Conservation (phyloP, 2,888 invertebrate genomes). For the Cheilosia soror region DNA sequence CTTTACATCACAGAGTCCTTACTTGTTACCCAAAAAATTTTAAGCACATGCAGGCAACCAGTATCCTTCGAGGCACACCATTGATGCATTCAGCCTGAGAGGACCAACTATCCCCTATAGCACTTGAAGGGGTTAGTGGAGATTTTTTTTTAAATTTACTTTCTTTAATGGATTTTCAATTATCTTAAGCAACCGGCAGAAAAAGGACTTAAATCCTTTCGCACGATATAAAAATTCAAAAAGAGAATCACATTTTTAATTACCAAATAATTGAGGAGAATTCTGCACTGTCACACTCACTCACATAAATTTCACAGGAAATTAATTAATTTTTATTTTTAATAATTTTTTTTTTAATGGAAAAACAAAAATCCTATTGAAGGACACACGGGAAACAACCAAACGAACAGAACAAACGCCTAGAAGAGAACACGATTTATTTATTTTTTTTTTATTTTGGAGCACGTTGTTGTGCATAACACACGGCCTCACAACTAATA, state of each 20-base stretch:
- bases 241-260: slow-evolving; percentile 18
- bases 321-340: slow-evolving; percentile 5
- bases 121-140: slow-evolving; percentile 12
- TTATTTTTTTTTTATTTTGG: slow-evolving; percentile 14
- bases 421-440: slow-evolving; percentile 34
- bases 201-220: neutral
- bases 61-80: slow-evolving; percentile 44
- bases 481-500: slow-evolving; percentile 72
- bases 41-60: slow-evolving; percentile 52
- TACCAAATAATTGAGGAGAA: slow-evolving; percentile 45
- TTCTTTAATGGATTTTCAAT: neutral
- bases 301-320: slow-evolving; percentile 21
- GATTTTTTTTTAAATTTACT: neutral
- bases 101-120: neutral
- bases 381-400: slow-evolving; percentile 49
- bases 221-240: neutral
- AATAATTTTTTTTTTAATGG: slow-evolving; percentile 14
- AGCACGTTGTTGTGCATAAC: slow-evolving; percentile 72
- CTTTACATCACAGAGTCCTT: slow-evolving; percentile 55
- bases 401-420: slow-evolving; percentile 29
- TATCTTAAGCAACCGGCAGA: slow-evolving; percentile 61
- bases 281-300: slow-evolving; percentile 46
- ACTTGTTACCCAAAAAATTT: slow-evolving; percentile 55
- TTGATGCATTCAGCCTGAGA: slow-evolving; percentile 33
- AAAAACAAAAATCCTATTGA: slow-evolving; percentile 56